A percentile compares a stretch with the other conserved stretches of the same genome.
phyloP scores from a whole-genome alignment of 92 coral and sea anemone species.

The Porites rus region DNA sequence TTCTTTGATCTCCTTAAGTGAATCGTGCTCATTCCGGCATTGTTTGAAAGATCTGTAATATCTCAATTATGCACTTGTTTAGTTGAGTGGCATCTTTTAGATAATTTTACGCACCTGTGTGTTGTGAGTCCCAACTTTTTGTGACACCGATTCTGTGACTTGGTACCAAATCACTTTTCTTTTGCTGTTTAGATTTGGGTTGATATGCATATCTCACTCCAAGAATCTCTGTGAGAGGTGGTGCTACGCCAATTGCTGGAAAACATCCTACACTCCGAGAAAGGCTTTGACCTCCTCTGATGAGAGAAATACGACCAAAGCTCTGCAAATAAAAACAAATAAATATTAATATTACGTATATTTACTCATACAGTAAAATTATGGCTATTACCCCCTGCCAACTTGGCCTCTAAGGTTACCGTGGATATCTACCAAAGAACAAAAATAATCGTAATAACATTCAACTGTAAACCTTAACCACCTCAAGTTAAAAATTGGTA shows the following conservation, averaged over 20 bases:
- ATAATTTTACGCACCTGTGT: slow-evolving; percentile 78
- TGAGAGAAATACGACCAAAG: background rate
- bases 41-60: too few species aligned
- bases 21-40: too few species aligned
- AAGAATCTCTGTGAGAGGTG: slow-evolving; percentile 30
- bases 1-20: too few species aligned
- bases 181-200: slow-evolving; percentile 73
- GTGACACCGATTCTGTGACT: slow-evolving; percentile 98
- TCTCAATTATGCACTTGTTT: background rate
- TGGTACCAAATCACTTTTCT: slow-evolving; percentile 75
- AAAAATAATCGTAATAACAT: too few species aligned
- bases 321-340: slow-evolving; percentile 22
- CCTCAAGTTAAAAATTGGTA: too few species aligned
- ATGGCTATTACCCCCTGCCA: background rate
- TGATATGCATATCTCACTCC: slow-evolving; percentile 85
- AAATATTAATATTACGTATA: too few species aligned
- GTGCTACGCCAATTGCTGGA: slow-evolving; percentile 55
- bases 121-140: slow-evolving; percentile 93
- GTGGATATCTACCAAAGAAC: too few species aligned
- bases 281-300: background rate
- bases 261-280: slow-evolving; percentile 45
- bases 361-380: background rate
- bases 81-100: background rate
- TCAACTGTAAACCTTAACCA: too few species aligned
- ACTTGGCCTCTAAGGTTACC: too few species aligned